A percentile compares a stretch with the other conserved stretches of the same genome.
phyloP scores from a whole-genome alignment of 2,797 vertebrate species.

The Epinephelus awoara region DNA sequence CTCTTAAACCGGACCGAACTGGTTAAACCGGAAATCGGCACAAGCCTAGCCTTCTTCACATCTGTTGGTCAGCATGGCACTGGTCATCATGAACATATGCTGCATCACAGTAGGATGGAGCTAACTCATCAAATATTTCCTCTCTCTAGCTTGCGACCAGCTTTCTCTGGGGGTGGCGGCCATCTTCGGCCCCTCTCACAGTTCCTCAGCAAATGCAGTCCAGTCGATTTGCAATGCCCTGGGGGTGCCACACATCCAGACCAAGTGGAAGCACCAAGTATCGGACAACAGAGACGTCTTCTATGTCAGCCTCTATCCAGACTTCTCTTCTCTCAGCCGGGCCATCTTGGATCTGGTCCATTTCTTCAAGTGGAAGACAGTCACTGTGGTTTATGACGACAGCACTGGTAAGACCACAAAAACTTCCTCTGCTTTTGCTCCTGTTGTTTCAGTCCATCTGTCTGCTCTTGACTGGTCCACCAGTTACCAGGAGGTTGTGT shows the following conservation, averaged over 20 bases:
- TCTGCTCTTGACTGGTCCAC: neutral
- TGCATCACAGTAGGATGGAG: neutral
- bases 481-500: neutral
- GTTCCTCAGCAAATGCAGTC: slow-evolving; percentile 97
- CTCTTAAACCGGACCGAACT: no score
- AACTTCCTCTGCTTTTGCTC: neutral
- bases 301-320: slow-evolving; percentile 97
- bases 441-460: neutral
- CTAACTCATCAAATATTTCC: slow-evolving; percentile 11
- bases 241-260: slow-evolving; percentile 98
- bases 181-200: slow-evolving; percentile 99
- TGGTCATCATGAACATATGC: neutral
- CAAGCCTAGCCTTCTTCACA: neutral
- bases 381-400: slow-evolving; percentile 98
- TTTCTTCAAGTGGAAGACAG: slow-evolving; percentile 99
- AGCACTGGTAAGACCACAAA: slow-evolving; percentile 91
- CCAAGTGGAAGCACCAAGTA: slow-evolving; percentile 99
- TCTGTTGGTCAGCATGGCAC: neutral
- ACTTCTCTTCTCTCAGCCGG: slow-evolving; percentile 98
- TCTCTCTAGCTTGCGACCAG: slow-evolving; percentile 93
- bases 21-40: no score
- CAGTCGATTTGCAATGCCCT: slow-evolving; percentile 99
- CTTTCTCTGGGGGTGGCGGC: slow-evolving; percentile 98
- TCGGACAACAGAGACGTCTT: slow-evolving; percentile 98
- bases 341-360: slow-evolving; percentile 98